Evolutionary conservation across 2,888 invertebrate genomes (phyloP), one percentile per base, ranked within the genome.

Genomic region (Eilema caniola): DNA sequence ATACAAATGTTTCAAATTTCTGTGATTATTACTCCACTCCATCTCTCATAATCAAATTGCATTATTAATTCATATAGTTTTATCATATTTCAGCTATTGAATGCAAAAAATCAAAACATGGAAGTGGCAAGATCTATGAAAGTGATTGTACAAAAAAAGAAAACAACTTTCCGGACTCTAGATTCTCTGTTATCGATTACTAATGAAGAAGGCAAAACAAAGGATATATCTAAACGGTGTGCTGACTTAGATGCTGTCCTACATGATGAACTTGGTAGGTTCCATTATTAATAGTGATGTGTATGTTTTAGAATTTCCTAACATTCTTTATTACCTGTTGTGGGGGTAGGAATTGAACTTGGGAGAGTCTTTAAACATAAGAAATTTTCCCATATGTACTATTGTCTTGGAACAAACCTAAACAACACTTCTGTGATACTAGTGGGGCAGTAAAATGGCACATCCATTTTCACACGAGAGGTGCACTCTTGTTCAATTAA

Each of bases 221-320:
- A 96, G 70, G 96, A 96, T 53, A 94, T 97, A 67, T 97, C 96
- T 57, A 96, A 96, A 61, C 96, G 97, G 84, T 97, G 97, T 92
- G 95, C 96, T 0, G 97, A 98, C 88, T 95, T 98, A 66, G 97
- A 98, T 89, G 87, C 90, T 53, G 97, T 98, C 84, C 97, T 99
- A 95, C 96, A 97, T 75, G 95, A 96, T 76, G 96, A 96, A 87
- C 94, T 96, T 70, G 95, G 95, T 95, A 84, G 77, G 85, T 82
- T 72, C 14, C 5, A 28, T 64, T 20, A 31, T 20, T 20, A 16
- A 33, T 23, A 62, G 24, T 41, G 10, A 62, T 5, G 24, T 24
- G 14, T 24, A 41, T 16, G 16, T 41, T 41, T 41, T 3, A 41
- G 10, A 41, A 16, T 41, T 37, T 37, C n/a, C n/a, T n/a, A n/a